Base-by-base conservation (phyloP, 2,113 vertebrate species). In the Pomatorhinus ruficollis region DNA sequence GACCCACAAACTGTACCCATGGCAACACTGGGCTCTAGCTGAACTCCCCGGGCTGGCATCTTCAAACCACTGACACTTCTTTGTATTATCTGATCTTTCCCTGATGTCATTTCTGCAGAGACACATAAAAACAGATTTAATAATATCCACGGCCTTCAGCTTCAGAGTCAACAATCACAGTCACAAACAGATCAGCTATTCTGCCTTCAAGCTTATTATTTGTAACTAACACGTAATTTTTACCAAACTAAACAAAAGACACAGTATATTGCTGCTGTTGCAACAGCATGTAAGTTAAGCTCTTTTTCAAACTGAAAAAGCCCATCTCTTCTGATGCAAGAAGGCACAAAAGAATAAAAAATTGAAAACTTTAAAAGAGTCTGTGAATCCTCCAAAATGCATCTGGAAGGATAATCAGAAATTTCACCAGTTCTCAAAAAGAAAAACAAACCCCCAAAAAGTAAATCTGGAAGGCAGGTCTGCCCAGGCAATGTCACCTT, bases 41-140 rank as follows among this genome's bases (percentile, higher is more conserved):
- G 86, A 74, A 57, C 93, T 83, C 7, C 33, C 50, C 11, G 22
- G 45, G 83, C 81, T 35, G 10, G 23, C 65, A 89, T 87, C 91
- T 76, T 44, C 94, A 40, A 63, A 18, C 42, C 65, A 86, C 90
- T 92, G 94, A 60, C 72, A 35, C 65, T 60, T 68, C 94, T 94
- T 79, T 87, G 89, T 84, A 45, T 52, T 10, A 60, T 27, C 47
- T 68, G 56, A 2, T 42, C 61, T 76, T 39, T 87, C 89, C 88
- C 87, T 87, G 89, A 87, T 91, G 83, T 75, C 93, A 95, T 60
- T 87, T 82, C 87, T 95, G 89, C 68, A 93, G 72, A 74, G 61
- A 76, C 89, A 82, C 42, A 91, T 21, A 70, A 87, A 90, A 18
- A 56, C 80, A 94, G 52, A 93, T 50, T 96, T 64, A 95, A 39